These are phyloP conservation scores for Acanthacorydalis orientalis DNA, from an alignment of 2,888 invertebrate genomes.

Conservation along the genomic window DNA sequence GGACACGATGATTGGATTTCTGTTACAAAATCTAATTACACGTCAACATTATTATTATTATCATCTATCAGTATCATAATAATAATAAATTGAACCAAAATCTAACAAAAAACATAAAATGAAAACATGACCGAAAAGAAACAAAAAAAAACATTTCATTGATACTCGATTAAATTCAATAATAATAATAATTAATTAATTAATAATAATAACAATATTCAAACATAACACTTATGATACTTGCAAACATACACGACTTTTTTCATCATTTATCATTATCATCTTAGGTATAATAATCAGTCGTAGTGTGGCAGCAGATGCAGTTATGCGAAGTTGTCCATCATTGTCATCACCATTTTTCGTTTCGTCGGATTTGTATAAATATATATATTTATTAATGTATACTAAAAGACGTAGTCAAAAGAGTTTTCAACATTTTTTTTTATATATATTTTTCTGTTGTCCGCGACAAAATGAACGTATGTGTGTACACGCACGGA, in stretches of 20 bases:
- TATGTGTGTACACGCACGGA: too few relatives aligned
- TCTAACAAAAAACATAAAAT: too few relatives aligned
- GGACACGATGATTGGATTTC: background rate
- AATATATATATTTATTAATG: background rate
- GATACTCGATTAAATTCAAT: too few relatives aligned
- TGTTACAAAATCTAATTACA: constrained; percentile 5
- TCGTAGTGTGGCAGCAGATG: background rate
- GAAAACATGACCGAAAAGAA: too few relatives aligned
- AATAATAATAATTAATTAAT: background rate
- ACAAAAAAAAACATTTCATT: too few relatives aligned
- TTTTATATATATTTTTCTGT: too few relatives aligned
- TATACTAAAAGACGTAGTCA: too few relatives aligned
- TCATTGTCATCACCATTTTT: background rate
- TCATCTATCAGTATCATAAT: too few relatives aligned
- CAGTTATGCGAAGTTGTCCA: background rate
- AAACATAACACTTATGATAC: constrained; percentile 22
- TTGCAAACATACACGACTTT: constrained; percentile 17
- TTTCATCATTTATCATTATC: background rate
- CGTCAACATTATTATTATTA: too few relatives aligned
- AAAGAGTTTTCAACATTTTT: too few relatives aligned
- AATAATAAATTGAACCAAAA: too few relatives aligned
- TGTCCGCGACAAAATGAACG: too few relatives aligned
- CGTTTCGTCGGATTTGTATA: background rate
- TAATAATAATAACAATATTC: constrained; percentile 2
- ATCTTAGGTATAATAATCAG: background rate